A percentile compares a stretch with the other conserved stretches of the same genome.
Conservation (phyloP, 2,888 invertebrate species). For the Ptycholaimellus sp. region DNA sequence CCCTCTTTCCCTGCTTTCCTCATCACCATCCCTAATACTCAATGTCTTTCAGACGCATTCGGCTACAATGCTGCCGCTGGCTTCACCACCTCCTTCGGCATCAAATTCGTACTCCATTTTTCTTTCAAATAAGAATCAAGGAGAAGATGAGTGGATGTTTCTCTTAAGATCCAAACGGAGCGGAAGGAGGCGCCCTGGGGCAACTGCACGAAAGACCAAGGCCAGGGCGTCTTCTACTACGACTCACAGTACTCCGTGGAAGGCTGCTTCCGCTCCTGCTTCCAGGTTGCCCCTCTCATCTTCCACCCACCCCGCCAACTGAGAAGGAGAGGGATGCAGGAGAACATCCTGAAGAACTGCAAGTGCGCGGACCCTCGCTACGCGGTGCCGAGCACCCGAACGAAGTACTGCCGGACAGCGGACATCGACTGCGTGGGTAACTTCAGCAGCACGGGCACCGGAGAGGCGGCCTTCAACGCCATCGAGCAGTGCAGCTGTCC, state of each 20-base stretch:
- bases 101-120: slow-evolving; percentile 21
- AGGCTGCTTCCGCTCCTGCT: slow-evolving; percentile 27
- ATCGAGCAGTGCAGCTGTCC: slow-evolving; percentile 11
- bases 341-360: slow-evolving; percentile 18
- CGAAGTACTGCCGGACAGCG: background rate
- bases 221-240: slow-evolving; percentile 1
- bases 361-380: slow-evolving; percentile 22
- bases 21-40: no score
- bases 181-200: slow-evolving; percentile 11
- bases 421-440: slow-evolving; percentile 12
- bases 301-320: no score
- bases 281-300: no score
- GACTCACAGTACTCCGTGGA: slow-evolving; percentile 21
- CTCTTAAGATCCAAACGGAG: slow-evolving; percentile 15
- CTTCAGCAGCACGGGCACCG: slow-evolving; percentile 10
- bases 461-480: slow-evolving; percentile 11
- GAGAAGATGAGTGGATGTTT: no score
- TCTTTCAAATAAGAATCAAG: no score
- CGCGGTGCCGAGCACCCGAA: slow-evolving; percentile 5
- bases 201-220: slow-evolving; percentile 5
- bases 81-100: slow-evolving; percentile 18
- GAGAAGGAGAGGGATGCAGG: slow-evolving; percentile 20
- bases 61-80: slow-evolving; percentile 22
- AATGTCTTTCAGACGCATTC: slow-evolving; percentile 23
- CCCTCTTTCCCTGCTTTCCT: no score